Evolutionary conservation across 2,888 invertebrate species (phyloP), one percentile per base, ranked within the genome.

Genomic region (Caenorhabditis angaria): DNA sequence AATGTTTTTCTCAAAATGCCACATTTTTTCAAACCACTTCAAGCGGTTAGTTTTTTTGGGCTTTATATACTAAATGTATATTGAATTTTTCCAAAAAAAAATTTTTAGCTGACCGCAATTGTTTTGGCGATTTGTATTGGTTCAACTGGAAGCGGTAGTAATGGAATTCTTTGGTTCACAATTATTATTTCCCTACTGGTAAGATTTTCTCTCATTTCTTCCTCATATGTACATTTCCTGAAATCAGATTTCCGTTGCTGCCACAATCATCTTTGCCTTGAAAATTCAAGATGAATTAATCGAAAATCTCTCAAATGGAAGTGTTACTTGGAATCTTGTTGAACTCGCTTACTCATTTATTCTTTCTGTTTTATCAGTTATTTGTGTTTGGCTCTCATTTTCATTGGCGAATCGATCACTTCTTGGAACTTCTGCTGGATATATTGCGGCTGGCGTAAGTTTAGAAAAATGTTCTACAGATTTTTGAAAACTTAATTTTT

Each of bases 291-390:
- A 85, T 58, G 72, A 80, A 18, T 41, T 83, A 0, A 69, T 84
- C 60, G 77, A 82, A n/a, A 77, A 79, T 32, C 35, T 86, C 1
- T 70, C 82, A 6, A 83, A 83, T 58, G 84, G 85, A 24, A 64
- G 70, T n/a, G 47, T 86, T 18, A 65, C 81, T 0, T 86, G 85
- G 85, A 82, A 81, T 58, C 70, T 85, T 14, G 79, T 85, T 53
- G 85, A 86, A 64, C 81, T 86, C 32, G 77, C 83, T 22, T 86
- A 86, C 72, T 86, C 86, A 0, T 81, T 83, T 64, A 76, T 86
- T 27, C 68, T 86, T 14, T 70, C 82, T 0, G 79, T 86, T 14
- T 75, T 86, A 1, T 81, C 73, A 27, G 79, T 79, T 14, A 80
- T 86, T 27, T 78, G 75, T 25, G 76, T 84, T 47, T 86, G 85